Percentiles rank a stretch among this genome's conserved stretches.
Conservation (phyloP, 1,140 invertebrate genomes). For the Macrotrachela quadricornifera region DNA sequence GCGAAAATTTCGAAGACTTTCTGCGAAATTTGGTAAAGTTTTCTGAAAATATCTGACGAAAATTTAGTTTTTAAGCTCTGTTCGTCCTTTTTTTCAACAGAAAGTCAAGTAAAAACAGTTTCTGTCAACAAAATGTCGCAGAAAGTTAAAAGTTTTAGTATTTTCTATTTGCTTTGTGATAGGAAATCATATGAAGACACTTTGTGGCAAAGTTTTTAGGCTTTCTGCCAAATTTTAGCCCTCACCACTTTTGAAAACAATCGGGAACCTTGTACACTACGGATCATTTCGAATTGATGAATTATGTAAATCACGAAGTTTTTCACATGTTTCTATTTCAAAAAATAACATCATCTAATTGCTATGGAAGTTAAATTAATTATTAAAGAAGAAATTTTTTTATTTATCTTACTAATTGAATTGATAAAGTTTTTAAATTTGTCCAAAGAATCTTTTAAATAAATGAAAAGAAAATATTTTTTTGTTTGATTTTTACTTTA, state of each 20-base stretch:
- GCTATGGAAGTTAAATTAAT: conserved; percentile 36
- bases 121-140: conserved; percentile 94
- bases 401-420: conserved; percentile 64
- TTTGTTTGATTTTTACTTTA: conserved; percentile 23
- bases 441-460: conserved; percentile 95
- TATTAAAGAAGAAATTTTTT: neutral
- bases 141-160: conserved; percentile 76
- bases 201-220: too few relatives aligned
- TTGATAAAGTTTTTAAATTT: conserved; percentile 83
- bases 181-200: too few relatives aligned
- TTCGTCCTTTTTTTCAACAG: conserved; percentile 63
- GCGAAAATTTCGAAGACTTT: too few relatives aligned
- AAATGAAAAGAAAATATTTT: conserved; percentile 19
- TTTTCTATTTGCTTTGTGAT: conserved; percentile 72
- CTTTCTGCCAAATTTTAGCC: too few relatives aligned
- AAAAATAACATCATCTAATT: conserved; percentile 39
- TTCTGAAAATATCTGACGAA: too few relatives aligned
- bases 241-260: too few relatives aligned
- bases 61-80: too few relatives aligned
- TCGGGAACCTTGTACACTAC: too few relatives aligned
- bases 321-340: conserved; percentile 36
- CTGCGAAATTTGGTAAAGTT: too few relatives aligned
- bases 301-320: too few relatives aligned
- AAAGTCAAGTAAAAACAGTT: conserved; percentile 85
- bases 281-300: too few relatives aligned